Evolutionary conservation across 2,888 invertebrate species (phyloP).

Genomic region (Tridacna crocea): DNA sequence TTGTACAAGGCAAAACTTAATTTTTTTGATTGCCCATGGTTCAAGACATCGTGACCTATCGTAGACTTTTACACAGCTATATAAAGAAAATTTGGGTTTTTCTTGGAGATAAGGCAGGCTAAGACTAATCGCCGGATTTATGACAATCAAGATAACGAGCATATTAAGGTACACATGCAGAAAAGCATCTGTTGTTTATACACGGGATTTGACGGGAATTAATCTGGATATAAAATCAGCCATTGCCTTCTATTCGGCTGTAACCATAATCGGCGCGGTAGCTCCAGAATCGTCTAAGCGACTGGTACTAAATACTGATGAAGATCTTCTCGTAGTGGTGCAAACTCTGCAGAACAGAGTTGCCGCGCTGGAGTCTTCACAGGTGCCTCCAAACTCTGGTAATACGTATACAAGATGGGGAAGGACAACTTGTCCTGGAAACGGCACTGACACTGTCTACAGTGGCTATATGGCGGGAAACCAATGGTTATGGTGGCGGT

Average conservation of each 20-base stretch:
- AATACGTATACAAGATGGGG: conserved; percentile 30
- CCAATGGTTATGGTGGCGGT: conserved; percentile 26
- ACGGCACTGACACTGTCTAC: conserved; percentile 27
- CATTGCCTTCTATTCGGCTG: not conserved
- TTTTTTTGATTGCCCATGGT: too few relatives aligned
- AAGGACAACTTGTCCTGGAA: conserved; percentile 22
- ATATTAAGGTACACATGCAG: too few relatives aligned
- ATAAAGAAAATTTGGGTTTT: too few relatives aligned
- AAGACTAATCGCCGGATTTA: too few relatives aligned
- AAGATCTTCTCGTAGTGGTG: not conserved
- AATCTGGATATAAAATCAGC: too few relatives aligned
- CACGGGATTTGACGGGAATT: too few relatives aligned
- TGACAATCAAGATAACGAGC: too few relatives aligned
- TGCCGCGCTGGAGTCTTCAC: not conserved
- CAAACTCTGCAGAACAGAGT: not conserved
- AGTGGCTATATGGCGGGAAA: conserved; percentile 31
- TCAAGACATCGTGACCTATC: too few relatives aligned
- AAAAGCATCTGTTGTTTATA: too few relatives aligned
- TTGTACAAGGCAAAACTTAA: too few relatives aligned
- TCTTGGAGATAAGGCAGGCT: too few relatives aligned
- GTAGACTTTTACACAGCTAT: too few relatives aligned
- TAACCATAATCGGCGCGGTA: not conserved
- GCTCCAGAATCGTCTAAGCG: not conserved
- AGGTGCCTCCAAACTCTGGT: not conserved
- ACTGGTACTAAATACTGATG: not conserved